Evolutionary conservation across 2,888 invertebrate genomes (phyloP).

Genomic region (Deroplatys truncata): DNA sequence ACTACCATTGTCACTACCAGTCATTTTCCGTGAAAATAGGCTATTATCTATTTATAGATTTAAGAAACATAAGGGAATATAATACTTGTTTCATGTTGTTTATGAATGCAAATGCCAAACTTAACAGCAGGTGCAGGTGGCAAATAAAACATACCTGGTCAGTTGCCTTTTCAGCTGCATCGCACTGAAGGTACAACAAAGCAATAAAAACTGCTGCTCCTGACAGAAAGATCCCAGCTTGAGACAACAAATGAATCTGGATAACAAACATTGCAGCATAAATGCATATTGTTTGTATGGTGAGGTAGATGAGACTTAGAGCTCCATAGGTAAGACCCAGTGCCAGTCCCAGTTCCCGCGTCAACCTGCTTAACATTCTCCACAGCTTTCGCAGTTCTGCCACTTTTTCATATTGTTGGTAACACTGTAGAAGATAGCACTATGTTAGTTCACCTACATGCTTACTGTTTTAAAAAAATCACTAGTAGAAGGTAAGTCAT

Average conservation of each 20-base stretch:
- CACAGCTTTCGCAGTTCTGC: neutral
- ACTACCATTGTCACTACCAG: too few species aligned
- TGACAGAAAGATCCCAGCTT: neutral
- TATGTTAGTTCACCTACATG: too few species aligned
- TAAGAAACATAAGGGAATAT: too few species aligned
- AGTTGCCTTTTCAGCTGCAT: neutral
- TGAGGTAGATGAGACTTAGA: neutral
- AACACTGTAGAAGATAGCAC: neutral
- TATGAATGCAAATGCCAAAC: too few species aligned
- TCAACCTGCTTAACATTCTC: neutral
- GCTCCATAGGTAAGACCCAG: neutral
- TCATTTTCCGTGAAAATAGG: too few species aligned
- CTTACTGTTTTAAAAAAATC: too few species aligned
- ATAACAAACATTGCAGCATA: neutral
- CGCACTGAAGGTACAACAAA: neutral
- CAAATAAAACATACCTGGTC: neutral
- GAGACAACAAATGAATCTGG: neutral
- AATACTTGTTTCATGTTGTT: too few species aligned
- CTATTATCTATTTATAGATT: too few species aligned
- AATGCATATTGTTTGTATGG: neutral
- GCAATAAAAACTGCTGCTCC: neutral
- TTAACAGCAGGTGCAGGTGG: too few species aligned
- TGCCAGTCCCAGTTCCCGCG: neutral
- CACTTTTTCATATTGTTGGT: neutral
- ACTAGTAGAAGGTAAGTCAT: too few species aligned